Percentiles rank a stretch among this genome's conserved stretches.
phyloP scores from a whole-genome alignment of 2,888 invertebrate species.

The Zygothrica quintamaculata region DNA sequence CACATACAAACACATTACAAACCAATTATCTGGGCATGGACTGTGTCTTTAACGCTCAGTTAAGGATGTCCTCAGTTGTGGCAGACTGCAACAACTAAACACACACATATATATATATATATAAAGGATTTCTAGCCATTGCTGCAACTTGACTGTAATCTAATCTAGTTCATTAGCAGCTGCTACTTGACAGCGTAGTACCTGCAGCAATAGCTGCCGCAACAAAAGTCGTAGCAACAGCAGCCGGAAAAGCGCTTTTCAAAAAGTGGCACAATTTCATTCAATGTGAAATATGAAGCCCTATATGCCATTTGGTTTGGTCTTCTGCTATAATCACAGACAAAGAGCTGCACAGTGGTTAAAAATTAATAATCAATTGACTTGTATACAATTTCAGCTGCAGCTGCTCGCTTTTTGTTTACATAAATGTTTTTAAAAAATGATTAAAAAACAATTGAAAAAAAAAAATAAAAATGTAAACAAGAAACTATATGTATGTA shows the following conservation, averaged over 20 bases:
- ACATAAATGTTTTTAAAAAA: no score
- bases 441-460: no score
- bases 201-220: slow-evolving; percentile 29
- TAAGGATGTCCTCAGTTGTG: slow-evolving; percentile 22
- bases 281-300: slow-evolving; percentile 28
- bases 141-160: slow-evolving; percentile 31
- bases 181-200: not conserved
- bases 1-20: slow-evolving; percentile 17
- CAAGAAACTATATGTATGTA: no score
- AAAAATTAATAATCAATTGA: not conserved
- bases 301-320: slow-evolving; percentile 4
- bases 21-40: slow-evolving; percentile 56
- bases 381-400: not conserved
- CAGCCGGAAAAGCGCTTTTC: slow-evolving; percentile 39
- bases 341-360: slow-evolving; percentile 2
- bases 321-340: slow-evolving; percentile 8
- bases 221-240: not conserved
- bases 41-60: slow-evolving; percentile 40
- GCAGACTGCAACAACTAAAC: slow-evolving; percentile 14
- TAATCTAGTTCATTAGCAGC: slow-evolving; percentile 65
- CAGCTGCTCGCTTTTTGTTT: slow-evolving; percentile 8
- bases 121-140: slow-evolving; percentile 19
- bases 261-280: slow-evolving; percentile 30
- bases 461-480: no score
- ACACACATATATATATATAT: no score